These are phyloP conservation scores for Polymixis flavicincta DNA, from an alignment of 2,888 invertebrate genomes.

Conservation along the genomic window DNA sequence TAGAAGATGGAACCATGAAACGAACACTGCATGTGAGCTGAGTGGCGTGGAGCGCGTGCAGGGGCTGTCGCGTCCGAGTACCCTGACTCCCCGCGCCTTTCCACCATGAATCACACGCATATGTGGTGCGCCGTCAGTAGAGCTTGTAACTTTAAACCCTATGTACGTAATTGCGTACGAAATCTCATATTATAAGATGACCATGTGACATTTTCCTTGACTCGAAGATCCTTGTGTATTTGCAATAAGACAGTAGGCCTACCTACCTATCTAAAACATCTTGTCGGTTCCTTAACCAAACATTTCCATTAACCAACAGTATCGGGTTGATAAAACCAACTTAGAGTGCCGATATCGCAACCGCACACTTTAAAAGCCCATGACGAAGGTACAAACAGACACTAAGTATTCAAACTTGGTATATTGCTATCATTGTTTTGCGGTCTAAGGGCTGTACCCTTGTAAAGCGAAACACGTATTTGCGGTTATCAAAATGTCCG, in stretches of 20 bases:
- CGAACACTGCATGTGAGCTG: no score
- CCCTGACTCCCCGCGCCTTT: no score
- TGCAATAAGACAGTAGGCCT: not conserved
- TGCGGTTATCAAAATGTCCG: conserved; percentile 80
- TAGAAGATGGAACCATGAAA: no score
- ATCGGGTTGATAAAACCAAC: conserved; percentile 54
- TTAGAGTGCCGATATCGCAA: conserved; percentile 60
- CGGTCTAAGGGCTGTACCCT: conserved; percentile 76
- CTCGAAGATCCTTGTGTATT: not conserved
- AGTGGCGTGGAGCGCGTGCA: no score
- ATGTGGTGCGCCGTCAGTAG: no score
- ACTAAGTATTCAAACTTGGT: conserved; percentile 81
- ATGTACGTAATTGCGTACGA: not conserved
- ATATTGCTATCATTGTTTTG: conserved; percentile 83
- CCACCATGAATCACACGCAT: no score
- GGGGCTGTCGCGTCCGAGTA: no score
- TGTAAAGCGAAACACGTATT: conserved; percentile 81
- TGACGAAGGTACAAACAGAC: conserved; percentile 74
- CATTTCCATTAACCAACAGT: conserved; percentile 17
- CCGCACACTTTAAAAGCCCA: conserved; percentile 74
- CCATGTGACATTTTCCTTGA: not conserved
- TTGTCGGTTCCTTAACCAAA: conserved; percentile 8
- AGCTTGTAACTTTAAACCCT: not conserved
- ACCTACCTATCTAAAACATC: not conserved
- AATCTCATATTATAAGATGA: not conserved